Conservation (phyloP, 2,888 invertebrate species). For the Phyllotreta striolata region DNA sequence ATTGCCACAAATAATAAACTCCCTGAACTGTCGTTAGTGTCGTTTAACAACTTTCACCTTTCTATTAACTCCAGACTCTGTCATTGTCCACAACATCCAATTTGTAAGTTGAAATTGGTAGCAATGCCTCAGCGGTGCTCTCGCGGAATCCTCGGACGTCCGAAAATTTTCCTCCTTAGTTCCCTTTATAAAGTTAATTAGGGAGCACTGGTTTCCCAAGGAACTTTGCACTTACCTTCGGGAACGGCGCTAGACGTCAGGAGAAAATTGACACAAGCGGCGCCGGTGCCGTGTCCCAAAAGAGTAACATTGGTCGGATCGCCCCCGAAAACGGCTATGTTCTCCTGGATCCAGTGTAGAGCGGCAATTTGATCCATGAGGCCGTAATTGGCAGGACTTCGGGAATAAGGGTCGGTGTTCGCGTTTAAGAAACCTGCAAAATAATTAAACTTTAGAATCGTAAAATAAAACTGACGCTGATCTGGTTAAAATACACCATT, state of each 20-base stretch:
- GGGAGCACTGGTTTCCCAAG: conserved; percentile 24
- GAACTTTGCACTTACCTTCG: conserved; percentile 71
- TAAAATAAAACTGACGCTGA: conserved; percentile 8
- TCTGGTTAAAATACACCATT: no score
- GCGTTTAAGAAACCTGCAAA: conserved; percentile 86
- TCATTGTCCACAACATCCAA: conserved; percentile 8
- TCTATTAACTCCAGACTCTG: no score
- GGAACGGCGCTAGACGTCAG: conserved; percentile 94
- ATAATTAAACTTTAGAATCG: conserved; percentile 27
- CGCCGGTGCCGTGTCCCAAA: conserved; percentile 95
- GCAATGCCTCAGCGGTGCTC: conserved; percentile 3
- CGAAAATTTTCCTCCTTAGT: conserved; percentile 11
- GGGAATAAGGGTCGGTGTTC: conserved; percentile 84
- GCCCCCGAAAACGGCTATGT: conserved; percentile 94
- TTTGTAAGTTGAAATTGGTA: conserved; percentile 6
- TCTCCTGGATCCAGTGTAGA: conserved; percentile 94
- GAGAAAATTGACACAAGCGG: conserved; percentile 93
- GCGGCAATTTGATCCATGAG: conserved; percentile 97
- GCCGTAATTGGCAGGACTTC: conserved; percentile 95
- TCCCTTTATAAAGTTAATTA: conserved; percentile 20
- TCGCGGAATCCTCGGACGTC: conserved; percentile 8
- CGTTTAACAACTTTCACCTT: no score
- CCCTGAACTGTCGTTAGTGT: no score
- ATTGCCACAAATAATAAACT: no score
- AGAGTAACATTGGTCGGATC: conserved; percentile 93